Conservation (phyloP, 2,888 invertebrate genomes). For the Dicyrtomina minuta region DNA sequence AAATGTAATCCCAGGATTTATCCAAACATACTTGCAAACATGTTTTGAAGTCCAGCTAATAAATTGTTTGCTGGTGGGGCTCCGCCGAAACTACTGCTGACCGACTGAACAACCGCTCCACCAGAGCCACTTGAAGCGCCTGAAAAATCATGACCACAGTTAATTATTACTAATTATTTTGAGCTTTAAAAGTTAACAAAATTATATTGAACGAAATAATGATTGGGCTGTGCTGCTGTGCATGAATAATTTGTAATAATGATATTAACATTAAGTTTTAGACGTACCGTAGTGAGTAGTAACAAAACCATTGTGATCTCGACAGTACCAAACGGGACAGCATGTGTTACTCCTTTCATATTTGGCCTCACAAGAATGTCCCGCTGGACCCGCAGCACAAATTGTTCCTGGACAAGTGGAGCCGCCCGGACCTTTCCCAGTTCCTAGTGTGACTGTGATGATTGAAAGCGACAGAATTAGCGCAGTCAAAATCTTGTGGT, state of each 20-base stretch:
- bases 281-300: constrained; percentile 13
- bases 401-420: constrained; percentile 3
- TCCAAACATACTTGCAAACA: constrained; percentile 16
- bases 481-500: background rate
- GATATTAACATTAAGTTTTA: too few species aligned
- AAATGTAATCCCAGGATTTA: background rate
- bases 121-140: background rate
- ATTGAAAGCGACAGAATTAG: background rate
- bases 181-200: too few species aligned
- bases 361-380: background rate
- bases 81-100: background rate
- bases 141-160: background rate
- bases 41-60: background rate
- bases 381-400: background rate
- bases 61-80: background rate
- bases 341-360: constrained; percentile 5
- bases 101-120: background rate
- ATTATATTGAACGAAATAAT: too few species aligned
- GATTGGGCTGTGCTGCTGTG: too few species aligned
- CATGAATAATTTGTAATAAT: too few species aligned
- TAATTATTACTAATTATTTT: too few species aligned
- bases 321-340: constrained; percentile 16
- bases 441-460: background rate
- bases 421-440: background rate
- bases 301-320: background rate